Evolutionary conservation across 2,888 invertebrate genomes (phyloP).

Genomic region (Scaptomyza caliginosa): DNA sequence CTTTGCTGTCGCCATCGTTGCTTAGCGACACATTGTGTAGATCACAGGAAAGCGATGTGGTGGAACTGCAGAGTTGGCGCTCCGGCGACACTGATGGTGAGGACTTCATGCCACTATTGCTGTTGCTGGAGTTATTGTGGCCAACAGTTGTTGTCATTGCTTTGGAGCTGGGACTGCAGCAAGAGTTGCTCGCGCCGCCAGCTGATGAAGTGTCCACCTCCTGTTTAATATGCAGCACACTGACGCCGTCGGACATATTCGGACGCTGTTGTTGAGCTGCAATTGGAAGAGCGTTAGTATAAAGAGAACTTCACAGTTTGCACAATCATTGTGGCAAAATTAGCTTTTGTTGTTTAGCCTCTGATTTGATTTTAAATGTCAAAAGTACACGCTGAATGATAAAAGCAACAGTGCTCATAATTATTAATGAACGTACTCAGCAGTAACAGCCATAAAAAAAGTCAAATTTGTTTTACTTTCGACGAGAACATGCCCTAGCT

Average conservation of each 20-base stretch:
- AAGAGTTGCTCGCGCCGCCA: conserved; percentile 65
- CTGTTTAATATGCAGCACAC: conserved; percentile 81
- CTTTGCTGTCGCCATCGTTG: conserved; percentile 69
- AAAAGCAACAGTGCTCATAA: conserved; percentile 44
- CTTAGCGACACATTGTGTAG: conserved; percentile 82
- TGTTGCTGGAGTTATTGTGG: conserved; percentile 61
- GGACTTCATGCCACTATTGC: conserved; percentile 75
- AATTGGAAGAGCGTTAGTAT: not conserved
- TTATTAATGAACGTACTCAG: conserved; percentile 63
- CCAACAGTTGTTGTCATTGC: conserved; percentile 33
- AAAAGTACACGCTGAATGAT: conserved; percentile 56
- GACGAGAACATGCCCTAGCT: not conserved
- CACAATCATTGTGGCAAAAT: conserved; percentile 30
- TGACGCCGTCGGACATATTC: conserved; percentile 78
- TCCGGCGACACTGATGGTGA: conserved; percentile 87
- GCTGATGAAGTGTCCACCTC: conserved; percentile 79
- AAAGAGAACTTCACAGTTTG: conserved; percentile 9
- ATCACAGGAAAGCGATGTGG: conserved; percentile 89
- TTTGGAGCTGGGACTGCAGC: conserved; percentile 80
- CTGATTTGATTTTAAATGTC: conserved; percentile 51
- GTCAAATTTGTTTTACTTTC: not conserved
- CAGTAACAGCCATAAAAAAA: conserved; percentile 9
- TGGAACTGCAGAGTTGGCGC: conserved; percentile 95
- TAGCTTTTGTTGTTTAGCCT: not conserved
- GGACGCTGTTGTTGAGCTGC: conserved; percentile 37